Evolutionary conservation across 2,113 vertebrate genomes (phyloP), one percentile per base, ranked within the genome.

Genomic region (Eclectus roratus): DNA sequence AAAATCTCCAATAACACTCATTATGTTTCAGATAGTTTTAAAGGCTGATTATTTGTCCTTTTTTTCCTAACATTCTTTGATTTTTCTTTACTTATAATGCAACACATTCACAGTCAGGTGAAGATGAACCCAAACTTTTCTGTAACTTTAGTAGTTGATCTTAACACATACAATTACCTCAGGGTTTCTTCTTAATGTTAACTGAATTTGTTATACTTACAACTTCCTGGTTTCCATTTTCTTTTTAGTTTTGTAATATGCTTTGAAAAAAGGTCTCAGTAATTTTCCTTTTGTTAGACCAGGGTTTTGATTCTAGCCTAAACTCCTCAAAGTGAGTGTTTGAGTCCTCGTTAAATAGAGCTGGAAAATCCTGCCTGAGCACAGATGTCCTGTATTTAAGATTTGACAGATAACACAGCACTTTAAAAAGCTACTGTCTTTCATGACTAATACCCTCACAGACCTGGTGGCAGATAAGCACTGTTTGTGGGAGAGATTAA

Each of bases 381-480:
- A 88, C 44, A 66, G 70, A 85, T 92, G 66, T 70, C 58, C 52
- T 82, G 46, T 61, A 70, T 88, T 89, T 91, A 82, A 89, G 81
- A 82, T 91, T 85, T 93, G 91, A 93, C 87, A 93, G 87, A 77
- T 88, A 94, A 74, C 7, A 5, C 53, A 80, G 47, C 63, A 37
- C 74, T 94, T 95, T 37, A 58, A 66, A 97, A 88, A 94, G 43
- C 13, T 27, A 31, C 87, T 72, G 49, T 85, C 85, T 95, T 91
- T 94, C 71, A 88, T 91, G 76, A 91, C 70, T 92, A 91, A 91
- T 91, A 87, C 35, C 52, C 37, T 79, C 0, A 3, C 12, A 17
- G 65, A 77, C 39, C 29, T 41, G 56, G 58, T 80, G 53, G 52
- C 84, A 89, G 78, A 85, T 88, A 85, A 91, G 47, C 33, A 35